These are phyloP conservation scores for Micrastur ruficollis DNA, from an alignment of 2,797 vertebrate genomes.

Conservation along the genomic window DNA sequence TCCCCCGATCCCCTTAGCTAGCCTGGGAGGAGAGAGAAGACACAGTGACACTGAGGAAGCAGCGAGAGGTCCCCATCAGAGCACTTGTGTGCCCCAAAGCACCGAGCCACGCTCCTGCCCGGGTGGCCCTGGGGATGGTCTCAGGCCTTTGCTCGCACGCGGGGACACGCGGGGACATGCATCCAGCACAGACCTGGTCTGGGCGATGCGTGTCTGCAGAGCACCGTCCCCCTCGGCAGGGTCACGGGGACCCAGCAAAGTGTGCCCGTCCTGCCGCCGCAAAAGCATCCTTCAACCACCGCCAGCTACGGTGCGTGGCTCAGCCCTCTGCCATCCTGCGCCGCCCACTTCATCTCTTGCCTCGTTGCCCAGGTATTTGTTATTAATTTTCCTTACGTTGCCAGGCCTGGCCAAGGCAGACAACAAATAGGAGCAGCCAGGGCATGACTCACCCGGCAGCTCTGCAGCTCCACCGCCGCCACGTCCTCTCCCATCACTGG, in stretches of 20 bases:
- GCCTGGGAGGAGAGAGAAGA: background rate
- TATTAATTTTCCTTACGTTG: background rate
- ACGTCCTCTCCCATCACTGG: slow-evolving; percentile 30
- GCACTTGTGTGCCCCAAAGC: background rate
- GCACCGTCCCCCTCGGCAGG: fast-evolving
- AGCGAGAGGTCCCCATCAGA: fast-evolving
- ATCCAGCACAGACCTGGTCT: background rate
- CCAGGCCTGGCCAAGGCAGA: background rate
- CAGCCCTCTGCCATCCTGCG: background rate
- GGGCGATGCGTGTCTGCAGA: fast-evolving
- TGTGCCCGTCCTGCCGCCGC: fast-evolving
- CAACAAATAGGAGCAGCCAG: background rate
- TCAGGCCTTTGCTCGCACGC: fast-evolving
- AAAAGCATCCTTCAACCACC: background rate
- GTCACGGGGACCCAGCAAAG: fast-evolving
- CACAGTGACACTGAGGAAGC: fast-evolving
- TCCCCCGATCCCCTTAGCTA: background rate
- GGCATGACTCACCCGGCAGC: background rate
- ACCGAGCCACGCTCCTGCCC: fast-evolving
- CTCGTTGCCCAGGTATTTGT: background rate
- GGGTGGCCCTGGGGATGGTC: fast-evolving
- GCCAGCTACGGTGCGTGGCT: fast-evolving
- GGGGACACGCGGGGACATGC: fast-evolving
- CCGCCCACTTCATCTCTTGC: background rate
- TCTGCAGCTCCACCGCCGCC: background rate